phyloP scores from a whole-genome alignment of 2,797 vertebrate genomes.

The Nyctibius grandis region DNA sequence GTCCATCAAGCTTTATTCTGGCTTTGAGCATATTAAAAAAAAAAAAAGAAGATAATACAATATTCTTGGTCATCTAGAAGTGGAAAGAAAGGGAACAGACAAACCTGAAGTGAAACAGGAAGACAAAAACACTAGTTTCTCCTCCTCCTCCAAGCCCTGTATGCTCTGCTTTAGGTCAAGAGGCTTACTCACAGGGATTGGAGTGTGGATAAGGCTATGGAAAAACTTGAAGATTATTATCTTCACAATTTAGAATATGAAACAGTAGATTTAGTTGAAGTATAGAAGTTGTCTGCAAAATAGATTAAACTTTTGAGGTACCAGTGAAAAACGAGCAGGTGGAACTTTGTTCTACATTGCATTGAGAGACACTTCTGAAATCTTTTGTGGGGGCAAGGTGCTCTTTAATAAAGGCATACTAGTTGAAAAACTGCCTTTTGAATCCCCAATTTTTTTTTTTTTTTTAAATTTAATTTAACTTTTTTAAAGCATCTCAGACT shows the following conservation, averaged over 20 bases:
- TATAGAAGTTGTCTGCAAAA: not conserved
- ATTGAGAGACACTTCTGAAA: not conserved
- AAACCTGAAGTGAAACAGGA: not conserved
- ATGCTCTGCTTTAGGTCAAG: not conserved
- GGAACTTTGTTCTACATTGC: not conserved
- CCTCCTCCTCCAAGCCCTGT: fast-evolving
- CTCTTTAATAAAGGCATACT: not conserved
- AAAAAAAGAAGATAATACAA: not conserved
- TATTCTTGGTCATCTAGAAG: not conserved
- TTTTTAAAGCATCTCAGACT: not conserved
- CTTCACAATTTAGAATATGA: not conserved
- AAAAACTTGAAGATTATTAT: not conserved
- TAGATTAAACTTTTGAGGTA: not conserved
- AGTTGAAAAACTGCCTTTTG: not conserved
- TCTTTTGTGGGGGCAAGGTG: not conserved
- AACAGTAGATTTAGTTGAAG: not conserved
- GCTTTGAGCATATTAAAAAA: not conserved
- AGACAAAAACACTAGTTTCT: fast-evolving
- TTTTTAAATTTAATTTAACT: not conserved
- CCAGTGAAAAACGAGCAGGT: not conserved
- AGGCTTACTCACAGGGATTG: not conserved
- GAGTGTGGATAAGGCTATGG: not conserved
- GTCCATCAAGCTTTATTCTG: not conserved
- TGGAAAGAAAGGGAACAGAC: not conserved
- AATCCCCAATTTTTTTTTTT: not conserved